Base-by-base conservation (phyloP, 2,113 vertebrate genomes). In the Hippopotamus amphibius region DNA sequence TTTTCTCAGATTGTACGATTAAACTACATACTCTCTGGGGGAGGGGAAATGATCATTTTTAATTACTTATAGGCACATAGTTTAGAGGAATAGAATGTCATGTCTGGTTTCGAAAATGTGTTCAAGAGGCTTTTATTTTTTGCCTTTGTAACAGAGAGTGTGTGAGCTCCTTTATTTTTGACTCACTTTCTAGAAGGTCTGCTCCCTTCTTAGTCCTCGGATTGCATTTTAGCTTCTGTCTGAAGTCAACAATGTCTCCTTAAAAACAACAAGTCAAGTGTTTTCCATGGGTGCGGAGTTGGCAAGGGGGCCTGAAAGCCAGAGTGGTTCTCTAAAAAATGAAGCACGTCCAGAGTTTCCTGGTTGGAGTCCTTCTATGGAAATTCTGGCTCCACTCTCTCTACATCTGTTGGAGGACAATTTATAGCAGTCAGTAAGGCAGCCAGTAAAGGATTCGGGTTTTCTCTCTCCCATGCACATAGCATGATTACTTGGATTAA, bases 321-420 rank as follows among this genome's bases (percentile, higher is more conserved):
- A 77, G 63, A 79, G 48, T 1, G 41, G 55, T 91, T 88, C 63
- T 86, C 69, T 80, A 9, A 90, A 96, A 88, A 16, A 59, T 22
- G 55, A 85, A 77, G 37, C 46, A 28, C 33, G 13, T 89, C 85
- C 48, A 77, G 16, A 86, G 79, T 79, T 85, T 59, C 59, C 61
- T 63, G 55, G 80, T 72, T 93, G 90, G 80, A 96, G 50, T n/a
- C 81, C 81, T 89, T 93, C 91, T 77, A 2, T 77, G 89, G 82
- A 97, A 95, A 93, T 37, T 28, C 91, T 96, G 87, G 81, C 93
- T 88, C 77, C 12, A 10, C 69, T 84, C n/a, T 86, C 17, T 48
- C 55, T 69, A 9, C 68, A 57, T 6, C 4, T 82, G 48, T 71
- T 95, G 12, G 43, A 81, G n/a, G 79, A 96, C 19, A 94, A 87